Evolutionary conservation across 2,113 vertebrate species (phyloP).

Genomic region (Gasterosteus nipponicus): DNA sequence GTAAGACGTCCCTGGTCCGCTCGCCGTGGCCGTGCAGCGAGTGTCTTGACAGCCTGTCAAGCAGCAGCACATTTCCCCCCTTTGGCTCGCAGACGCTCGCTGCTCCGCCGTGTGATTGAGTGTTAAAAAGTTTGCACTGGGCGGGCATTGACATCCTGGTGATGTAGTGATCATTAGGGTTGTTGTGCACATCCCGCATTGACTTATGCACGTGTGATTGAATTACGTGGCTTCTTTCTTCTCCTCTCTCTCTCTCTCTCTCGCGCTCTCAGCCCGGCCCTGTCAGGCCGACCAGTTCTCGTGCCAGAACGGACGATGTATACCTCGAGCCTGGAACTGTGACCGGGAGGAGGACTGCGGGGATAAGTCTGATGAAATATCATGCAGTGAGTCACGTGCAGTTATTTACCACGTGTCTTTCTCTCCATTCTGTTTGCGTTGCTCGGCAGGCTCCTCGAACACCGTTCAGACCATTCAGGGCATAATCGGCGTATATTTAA

Average conservation of each 20-base stretch:
- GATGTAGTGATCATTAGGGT: constrained; percentile 62
- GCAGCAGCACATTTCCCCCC: constrained; percentile 34
- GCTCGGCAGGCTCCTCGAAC: background rate
- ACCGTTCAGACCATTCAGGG: background rate
- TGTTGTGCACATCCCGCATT: constrained; percentile 44
- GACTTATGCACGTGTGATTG: constrained; percentile 60
- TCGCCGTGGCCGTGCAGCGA: constrained; percentile 1
- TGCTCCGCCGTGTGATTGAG: constrained; percentile 43
- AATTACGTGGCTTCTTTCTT: constrained; percentile 54
- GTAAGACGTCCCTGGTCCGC: constrained; percentile 31
- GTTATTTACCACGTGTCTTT: constrained; percentile 14
- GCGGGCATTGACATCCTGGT: constrained; percentile 49
- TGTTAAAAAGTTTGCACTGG: constrained; percentile 49
- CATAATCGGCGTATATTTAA: background rate
- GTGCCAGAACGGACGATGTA: constrained; percentile 92
- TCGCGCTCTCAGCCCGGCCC: constrained; percentile 83
- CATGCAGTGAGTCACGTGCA: constrained; percentile 88
- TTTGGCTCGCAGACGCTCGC: constrained; percentile 16
- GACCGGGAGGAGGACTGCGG: constrained; percentile 96
- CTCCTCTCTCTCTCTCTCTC: background rate
- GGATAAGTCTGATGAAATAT: constrained; percentile 90
- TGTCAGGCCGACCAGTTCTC: constrained; percentile 92
- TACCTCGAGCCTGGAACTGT: constrained; percentile 90
- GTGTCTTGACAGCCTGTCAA: constrained; percentile 46
- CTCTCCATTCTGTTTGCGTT: background rate